These are phyloP conservation scores for Acleris literana DNA, from an alignment of 2,888 invertebrate genomes.

Conservation along the genomic window DNA sequence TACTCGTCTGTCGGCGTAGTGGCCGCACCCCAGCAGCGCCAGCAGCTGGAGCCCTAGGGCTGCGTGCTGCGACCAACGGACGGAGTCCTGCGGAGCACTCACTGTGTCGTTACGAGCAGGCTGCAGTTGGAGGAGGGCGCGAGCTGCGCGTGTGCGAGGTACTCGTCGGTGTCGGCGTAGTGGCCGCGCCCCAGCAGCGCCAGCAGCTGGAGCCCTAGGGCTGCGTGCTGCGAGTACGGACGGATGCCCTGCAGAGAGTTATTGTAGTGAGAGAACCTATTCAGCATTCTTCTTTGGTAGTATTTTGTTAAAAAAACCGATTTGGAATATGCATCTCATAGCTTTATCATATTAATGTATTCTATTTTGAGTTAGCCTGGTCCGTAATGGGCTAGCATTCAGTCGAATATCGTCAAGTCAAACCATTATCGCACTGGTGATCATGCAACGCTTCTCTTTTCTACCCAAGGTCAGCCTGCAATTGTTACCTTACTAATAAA, in stretches of 20 bases:
- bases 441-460: too few species aligned
- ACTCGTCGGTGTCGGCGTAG: conserved; percentile 85
- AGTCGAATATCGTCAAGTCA: too few species aligned
- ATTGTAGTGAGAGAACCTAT: too few species aligned
- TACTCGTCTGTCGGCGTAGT: conserved; percentile 86
- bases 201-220: conserved; percentile 87
- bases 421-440: too few species aligned
- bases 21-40: conserved; percentile 84
- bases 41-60: conserved; percentile 88
- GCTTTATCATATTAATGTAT: too few species aligned
- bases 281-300: too few species aligned
- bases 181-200: conserved; percentile 85
- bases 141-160: conserved; percentile 85
- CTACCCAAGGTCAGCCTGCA: too few species aligned
- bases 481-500: too few species aligned
- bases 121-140: conserved; percentile 77
- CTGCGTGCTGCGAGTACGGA: conserved; percentile 88
- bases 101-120: conserved; percentile 86
- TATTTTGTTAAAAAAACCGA: too few species aligned
- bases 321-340: too few species aligned
- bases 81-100: conserved; percentile 85
- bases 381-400: too few species aligned
- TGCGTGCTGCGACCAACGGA: conserved; percentile 87
- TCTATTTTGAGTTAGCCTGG: too few species aligned
- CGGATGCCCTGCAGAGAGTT: conserved; percentile 85